Evolutionary conservation across 2,888 invertebrate genomes (phyloP), one percentile per base, ranked within the genome.

Genomic region (Athrips mouffetella): DNA sequence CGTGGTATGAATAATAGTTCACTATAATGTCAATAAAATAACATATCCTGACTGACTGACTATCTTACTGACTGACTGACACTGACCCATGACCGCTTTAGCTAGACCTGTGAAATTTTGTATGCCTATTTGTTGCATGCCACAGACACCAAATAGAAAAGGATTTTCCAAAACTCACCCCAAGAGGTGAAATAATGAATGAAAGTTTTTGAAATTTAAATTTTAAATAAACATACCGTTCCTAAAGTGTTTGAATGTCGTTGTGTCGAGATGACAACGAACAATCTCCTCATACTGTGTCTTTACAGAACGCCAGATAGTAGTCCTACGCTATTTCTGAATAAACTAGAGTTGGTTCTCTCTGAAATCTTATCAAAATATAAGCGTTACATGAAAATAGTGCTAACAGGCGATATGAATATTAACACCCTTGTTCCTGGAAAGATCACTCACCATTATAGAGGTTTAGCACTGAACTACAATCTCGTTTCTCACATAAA

Each of bases 231-330:
- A n/a, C n/a, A n/a, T n/a, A n/a, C n/a, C n/a, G n/a, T n/a, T n/a
- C n/a, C n/a, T n/a, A n/a, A n/a, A n/a, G n/a, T n/a, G n/a, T 48
- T 51, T 47, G 48, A 46, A 31, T 21, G 42, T 0, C 49, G 51
- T 42, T 48, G 27, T 4, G 45, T 49, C 23, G 49, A 52, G 30
- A 29, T 52, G 3, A 31, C 42, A 11, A 5, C 25, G n/a, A 15
- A 47, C 40, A 47, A 39, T 8, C 15, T 47, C 16, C 8, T 48
- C 11, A 27, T 52, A 1, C 49, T 47, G 20, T 50, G 47, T 20
- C 3, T 48, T 13, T 53, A 53, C 29, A 47, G 50, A 46, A 53
- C 45, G 3, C 50, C 50, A 1, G 33, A 31, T 7, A 45, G 41
- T 35, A 42, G 47, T 20, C 48, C 47, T 15, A 47, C 31, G 16